Base-by-base conservation (phyloP, 1,140 invertebrate species). In the Sarcophaga peregrina region DNA sequence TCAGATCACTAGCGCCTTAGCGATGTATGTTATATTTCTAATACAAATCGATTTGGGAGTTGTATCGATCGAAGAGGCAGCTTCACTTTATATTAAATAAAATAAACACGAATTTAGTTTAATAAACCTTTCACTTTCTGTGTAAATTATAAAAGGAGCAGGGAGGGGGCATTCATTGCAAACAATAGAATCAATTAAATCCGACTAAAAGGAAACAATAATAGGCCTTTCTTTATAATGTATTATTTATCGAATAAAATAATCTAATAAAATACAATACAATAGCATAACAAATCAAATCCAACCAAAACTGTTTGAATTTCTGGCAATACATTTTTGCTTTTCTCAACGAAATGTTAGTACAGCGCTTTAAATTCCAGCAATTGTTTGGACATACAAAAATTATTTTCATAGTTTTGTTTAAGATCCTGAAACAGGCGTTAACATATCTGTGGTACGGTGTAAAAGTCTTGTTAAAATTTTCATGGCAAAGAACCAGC, bases 41-140 rank as follows among this genome's bases (percentile, higher is more conserved):
- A 85, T 89, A 82, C 88, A 89, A 87, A 87, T 88, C 37, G 88
- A 88, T 54, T 83, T 89, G 82, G 88, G 88, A 37, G 87, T 85
- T 83, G 85, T 84, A 83, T 87, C 88, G 3, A 81, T 89, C 84
- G 85, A 84, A 20, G 62, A 85, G 86, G 85, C 8, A 84, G 82
- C 68, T 82, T 82, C 13, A 78, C 84, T 11, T 81, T 84, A 83
- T 20, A 17, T 15, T 8, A 81, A 81, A 62, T 81, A 9, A 68
- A 68, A 8, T 15, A 58, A 58, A 58, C 13, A 52, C 5, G 1
- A 5, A 52, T 13, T 10, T 52, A 10, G 50, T 37, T 37, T 37
- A 37, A 1, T 37, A 37, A 37, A 1, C 25, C 25, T 37, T 2
- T 37, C 25, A 37, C 25, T 37, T 37, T 37, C 0, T 82, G 9